A percentile compares a stretch with the other conserved stretches of the same genome.
Evolutionary conservation across 1,140 invertebrate genomes (phyloP).

Genomic region (Pinna nobilis): DNA sequence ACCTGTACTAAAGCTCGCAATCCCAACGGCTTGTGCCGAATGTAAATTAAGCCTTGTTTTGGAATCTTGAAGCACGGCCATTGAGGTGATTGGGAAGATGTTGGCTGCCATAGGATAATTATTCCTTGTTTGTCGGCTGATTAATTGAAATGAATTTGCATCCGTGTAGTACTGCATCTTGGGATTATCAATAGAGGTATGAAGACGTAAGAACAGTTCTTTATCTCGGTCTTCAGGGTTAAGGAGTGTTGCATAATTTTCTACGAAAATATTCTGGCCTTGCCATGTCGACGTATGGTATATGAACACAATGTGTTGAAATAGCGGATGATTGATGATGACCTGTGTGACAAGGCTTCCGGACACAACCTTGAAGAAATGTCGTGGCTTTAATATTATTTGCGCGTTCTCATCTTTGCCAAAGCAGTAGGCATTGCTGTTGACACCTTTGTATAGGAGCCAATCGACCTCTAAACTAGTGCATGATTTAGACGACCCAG

Average conservation of each 20-base stretch:
- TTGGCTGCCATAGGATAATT: constrained; percentile 97
- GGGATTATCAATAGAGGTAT: constrained; percentile 83
- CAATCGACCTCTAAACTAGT: constrained; percentile 81
- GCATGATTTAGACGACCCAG: constrained; percentile 1
- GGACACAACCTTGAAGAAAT: constrained; percentile 79
- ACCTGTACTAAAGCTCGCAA: constrained; percentile 76
- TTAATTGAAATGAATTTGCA: constrained; percentile 95
- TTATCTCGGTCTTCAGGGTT: constrained; percentile 77
- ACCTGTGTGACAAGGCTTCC: constrained; percentile 84
- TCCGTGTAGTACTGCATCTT: constrained; percentile 88
- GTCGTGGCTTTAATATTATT: constrained; percentile 16
- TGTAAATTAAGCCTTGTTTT: constrained; percentile 57
- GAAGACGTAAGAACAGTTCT: constrained; percentile 92
- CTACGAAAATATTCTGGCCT: constrained; percentile 59
- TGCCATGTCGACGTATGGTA: constrained; percentile 72
- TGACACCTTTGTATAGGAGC: constrained; percentile 78
- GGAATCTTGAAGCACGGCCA: constrained; percentile 87
- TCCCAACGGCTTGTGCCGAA: constrained; percentile 63
- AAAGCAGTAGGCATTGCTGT: constrained; percentile 97
- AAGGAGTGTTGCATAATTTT: constrained; percentile 44
- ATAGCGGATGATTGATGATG: constrained; percentile 81
- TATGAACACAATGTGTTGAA: constrained; percentile 84
- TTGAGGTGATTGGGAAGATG: constrained; percentile 93
- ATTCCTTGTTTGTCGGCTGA: constrained; percentile 77
- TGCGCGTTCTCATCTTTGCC: constrained; percentile 84